Conservation (phyloP, 2,113 vertebrate genomes). For the Alethe diademata region DNA sequence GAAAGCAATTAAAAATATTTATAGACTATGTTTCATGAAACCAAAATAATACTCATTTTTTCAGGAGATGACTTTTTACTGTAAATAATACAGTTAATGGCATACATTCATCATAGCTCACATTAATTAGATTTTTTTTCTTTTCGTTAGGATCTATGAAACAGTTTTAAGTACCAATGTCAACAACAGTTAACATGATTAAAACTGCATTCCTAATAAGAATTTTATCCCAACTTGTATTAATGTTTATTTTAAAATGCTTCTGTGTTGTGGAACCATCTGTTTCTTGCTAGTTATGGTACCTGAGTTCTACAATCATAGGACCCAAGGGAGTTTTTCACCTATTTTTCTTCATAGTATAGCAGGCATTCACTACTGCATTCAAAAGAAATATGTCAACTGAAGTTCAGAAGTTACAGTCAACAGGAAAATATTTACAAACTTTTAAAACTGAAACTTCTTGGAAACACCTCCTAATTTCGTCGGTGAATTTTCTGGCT, state of each 20-base stretch:
- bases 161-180: slow-evolving; percentile 66
- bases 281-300: slow-evolving; percentile 66
- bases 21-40: slow-evolving; percentile 57
- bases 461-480: background rate
- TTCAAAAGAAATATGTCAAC: slow-evolving; percentile 65
- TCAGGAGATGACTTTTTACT: slow-evolving; percentile 58
- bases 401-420: slow-evolving; percentile 37
- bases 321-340: slow-evolving; percentile 61
- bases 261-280: slow-evolving; percentile 67
- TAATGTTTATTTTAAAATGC: slow-evolving; percentile 78
- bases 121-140: slow-evolving; percentile 65
- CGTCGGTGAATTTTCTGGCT: background rate
- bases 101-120: slow-evolving; percentile 53
- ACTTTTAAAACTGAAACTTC: slow-evolving; percentile 40
- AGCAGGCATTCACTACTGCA: slow-evolving; percentile 41
- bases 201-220: slow-evolving; percentile 72
- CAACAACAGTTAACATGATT: slow-evolving; percentile 75
- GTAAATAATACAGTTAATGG: slow-evolving; percentile 67
- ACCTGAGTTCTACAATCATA: slow-evolving; percentile 59
- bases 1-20: slow-evolving; percentile 72
- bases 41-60: slow-evolving; percentile 52
- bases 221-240: slow-evolving; percentile 69
- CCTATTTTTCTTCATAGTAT: slow-evolving; percentile 61
- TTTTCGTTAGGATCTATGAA: slow-evolving; percentile 44
- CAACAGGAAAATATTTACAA: slow-evolving; percentile 4